These are phyloP conservation scores for Lycophotia porphyrea DNA, from an alignment of 2,888 invertebrate species.

Conservation along the genomic window DNA sequence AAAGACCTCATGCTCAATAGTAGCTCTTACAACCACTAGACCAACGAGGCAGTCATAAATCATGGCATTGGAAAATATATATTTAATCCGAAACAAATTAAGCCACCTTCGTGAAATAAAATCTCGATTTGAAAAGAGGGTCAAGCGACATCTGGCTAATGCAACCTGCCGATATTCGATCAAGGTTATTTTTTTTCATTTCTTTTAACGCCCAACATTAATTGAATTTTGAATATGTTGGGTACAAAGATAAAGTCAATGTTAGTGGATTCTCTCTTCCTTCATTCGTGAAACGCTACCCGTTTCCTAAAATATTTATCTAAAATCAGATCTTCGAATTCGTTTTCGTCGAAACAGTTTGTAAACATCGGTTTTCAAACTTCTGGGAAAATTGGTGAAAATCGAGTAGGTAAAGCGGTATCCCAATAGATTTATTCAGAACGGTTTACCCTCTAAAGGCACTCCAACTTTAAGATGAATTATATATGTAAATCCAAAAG, in stretches of 20 bases:
- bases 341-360: slow-evolving; percentile 19
- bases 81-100: slow-evolving; percentile 45
- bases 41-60: slow-evolving; percentile 38
- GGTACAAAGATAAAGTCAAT: neutral
- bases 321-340: slow-evolving; percentile 19
- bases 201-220: neutral
- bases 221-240: neutral
- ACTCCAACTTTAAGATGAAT: slow-evolving; percentile 51
- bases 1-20: neutral
- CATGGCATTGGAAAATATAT: slow-evolving; percentile 35
- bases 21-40: neutral
- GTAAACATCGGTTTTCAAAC: slow-evolving; percentile 14
- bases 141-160: slow-evolving; percentile 41
- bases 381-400: slow-evolving; percentile 27
- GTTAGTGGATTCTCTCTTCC: neutral
- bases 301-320: neutral
- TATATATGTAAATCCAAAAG: slow-evolving; percentile 67
- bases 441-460: slow-evolving; percentile 19
- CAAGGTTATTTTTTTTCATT: slow-evolving; percentile 17
- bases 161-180: slow-evolving; percentile 30
- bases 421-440: slow-evolving; percentile 37
- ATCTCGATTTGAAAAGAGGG: slow-evolving; percentile 40
- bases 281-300: neutral
- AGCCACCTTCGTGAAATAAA: slow-evolving; percentile 37
- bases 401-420: slow-evolving; percentile 25